Evolutionary conservation across 2,797 vertebrate genomes (phyloP).

Genomic region (Diglossa cyanea): DNA sequence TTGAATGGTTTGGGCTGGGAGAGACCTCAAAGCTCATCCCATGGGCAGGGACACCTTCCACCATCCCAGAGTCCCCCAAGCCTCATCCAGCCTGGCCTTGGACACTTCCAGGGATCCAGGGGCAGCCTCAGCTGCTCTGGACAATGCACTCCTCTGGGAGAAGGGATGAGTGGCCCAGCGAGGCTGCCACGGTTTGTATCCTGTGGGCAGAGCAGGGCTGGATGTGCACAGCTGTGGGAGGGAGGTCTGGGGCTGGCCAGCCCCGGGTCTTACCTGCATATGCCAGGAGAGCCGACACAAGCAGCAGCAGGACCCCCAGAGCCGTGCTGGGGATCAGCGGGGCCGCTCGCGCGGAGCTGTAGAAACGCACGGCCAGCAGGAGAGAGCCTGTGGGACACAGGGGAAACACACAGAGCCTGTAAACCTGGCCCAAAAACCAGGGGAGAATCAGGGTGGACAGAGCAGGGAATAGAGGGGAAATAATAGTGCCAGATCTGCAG

Average conservation of each 20-base stretch:
- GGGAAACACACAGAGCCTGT: background rate
- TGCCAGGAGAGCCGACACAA: constrained; percentile 75
- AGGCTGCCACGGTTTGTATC: background rate
- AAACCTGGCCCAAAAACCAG: background rate
- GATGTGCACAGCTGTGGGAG: background rate
- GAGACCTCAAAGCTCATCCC: background rate
- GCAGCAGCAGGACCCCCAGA: constrained; percentile 81
- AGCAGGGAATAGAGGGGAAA: background rate
- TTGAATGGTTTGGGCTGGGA: background rate
- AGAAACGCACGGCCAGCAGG: constrained; percentile 81
- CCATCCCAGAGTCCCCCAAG: fast-evolving
- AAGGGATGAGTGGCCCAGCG: background rate
- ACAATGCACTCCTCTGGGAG: background rate
- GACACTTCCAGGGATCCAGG: background rate
- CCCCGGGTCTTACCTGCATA: constrained; percentile 78
- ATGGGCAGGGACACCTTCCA: background rate
- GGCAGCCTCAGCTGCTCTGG: background rate
- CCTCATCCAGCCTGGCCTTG: fast-evolving
- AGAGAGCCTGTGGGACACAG: constrained; percentile 77
- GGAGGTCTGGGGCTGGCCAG: background rate
- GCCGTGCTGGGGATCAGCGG: constrained; percentile 77
- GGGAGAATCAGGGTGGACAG: background rate
- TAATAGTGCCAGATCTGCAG: background rate
- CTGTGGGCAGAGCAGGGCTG: background rate
- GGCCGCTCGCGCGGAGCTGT: constrained; percentile 63